These are phyloP conservation scores for Nycticorax nycticorax DNA, from an alignment of 2,113 vertebrate genomes.

Conservation along the genomic window DNA sequence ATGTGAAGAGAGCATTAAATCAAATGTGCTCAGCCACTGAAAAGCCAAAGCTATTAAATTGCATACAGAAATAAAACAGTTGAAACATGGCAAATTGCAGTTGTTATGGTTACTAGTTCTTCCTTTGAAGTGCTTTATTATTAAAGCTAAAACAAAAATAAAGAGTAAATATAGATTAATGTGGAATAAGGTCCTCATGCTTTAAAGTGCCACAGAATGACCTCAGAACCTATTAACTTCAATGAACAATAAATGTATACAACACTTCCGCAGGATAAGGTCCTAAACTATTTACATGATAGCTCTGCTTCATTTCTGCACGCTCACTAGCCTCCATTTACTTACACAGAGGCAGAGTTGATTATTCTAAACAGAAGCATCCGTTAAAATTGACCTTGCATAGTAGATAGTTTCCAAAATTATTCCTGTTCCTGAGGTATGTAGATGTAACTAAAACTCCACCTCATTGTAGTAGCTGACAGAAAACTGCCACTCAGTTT, in stretches of 20 bases:
- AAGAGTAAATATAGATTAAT: neutral
- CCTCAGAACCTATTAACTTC: neutral
- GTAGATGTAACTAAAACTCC: neutral
- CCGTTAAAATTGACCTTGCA: neutral
- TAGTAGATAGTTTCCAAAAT: neutral
- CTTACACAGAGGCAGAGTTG: neutral
- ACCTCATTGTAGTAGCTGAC: neutral
- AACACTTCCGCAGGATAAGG: neutral
- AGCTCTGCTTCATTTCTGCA: neutral
- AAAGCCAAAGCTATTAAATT: neutral
- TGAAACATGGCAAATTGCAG: neutral
- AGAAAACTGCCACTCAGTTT: neutral
- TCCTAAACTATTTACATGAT: neutral
- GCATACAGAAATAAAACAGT: neutral
- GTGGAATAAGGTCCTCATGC: neutral
- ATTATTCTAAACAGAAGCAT: neutral
- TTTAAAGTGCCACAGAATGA: neutral
- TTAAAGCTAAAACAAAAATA: neutral
- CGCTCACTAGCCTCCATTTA: neutral
- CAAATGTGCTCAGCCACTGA: neutral
- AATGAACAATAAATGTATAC: neutral
- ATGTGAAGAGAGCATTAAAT: neutral
- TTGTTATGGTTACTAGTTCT: neutral
- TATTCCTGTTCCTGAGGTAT: neutral
- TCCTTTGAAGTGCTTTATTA: neutral